phyloP scores from a whole-genome alignment of 2,113 vertebrate species.

The Salvator merianae region DNA sequence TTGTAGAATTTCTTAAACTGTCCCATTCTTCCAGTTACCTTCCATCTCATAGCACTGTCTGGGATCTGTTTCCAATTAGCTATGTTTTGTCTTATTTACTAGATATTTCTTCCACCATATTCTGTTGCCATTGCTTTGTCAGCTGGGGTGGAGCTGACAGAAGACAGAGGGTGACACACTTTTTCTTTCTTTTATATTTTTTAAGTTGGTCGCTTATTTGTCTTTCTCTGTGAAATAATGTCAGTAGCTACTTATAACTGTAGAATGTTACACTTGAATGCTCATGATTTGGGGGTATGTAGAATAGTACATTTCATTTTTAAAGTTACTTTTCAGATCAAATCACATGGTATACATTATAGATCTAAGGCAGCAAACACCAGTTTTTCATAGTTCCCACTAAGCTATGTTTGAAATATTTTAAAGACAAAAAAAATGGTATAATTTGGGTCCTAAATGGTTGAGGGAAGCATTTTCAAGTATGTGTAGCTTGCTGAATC shows the following conservation, averaged over 20 bases:
- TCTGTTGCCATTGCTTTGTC: conserved; percentile 19
- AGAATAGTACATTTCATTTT: background rate
- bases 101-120: conserved; percentile 2
- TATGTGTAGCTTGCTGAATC: background rate
- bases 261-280: conserved; percentile 36
- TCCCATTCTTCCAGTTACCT: conserved; percentile 43
- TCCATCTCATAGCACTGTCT: background rate
- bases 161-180: conserved; percentile 26
- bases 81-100: conserved; percentile 53
- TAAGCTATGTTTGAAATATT: background rate
- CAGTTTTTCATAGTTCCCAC: background rate
- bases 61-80: conserved; percentile 47
- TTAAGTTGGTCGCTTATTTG: conserved; percentile 39
- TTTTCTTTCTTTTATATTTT: conserved; percentile 31
- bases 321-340: conserved; percentile 9
- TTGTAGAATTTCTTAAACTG: conserved; percentile 53
- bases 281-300: conserved; percentile 10
- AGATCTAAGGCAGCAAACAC: background rate
- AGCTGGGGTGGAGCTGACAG: conserved; percentile 14
- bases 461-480: background rate
- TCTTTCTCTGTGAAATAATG: conserved; percentile 22
- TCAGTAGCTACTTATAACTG: conserved; percentile 32
- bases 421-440: background rate
- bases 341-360: conserved; percentile 5
- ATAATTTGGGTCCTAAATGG: background rate